Percentiles rank a stretch among this genome's conserved stretches.
phyloP scores from a whole-genome alignment of 30 jellyfish, hydroid and myxozoan species.

The Haliclystus octoradiatus region DNA sequence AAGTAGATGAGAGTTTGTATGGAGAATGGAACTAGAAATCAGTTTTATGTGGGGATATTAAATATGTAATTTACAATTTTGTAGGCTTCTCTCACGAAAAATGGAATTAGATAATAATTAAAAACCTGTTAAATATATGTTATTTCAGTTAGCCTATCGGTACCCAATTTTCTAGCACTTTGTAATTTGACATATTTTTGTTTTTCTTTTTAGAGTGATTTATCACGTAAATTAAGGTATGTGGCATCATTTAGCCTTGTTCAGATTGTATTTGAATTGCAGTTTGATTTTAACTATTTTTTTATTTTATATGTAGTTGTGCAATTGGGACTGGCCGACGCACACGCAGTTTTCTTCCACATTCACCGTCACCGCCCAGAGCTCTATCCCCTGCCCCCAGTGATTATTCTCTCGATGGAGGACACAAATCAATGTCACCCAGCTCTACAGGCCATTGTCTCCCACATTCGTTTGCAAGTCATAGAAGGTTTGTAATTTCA shows the following conservation, averaged over 20 bases:
- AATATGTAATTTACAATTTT: too few species aligned
- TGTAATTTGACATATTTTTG: too few species aligned
- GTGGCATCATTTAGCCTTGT: too few species aligned
- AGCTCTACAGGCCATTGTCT: background rate
- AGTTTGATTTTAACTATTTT: background rate
- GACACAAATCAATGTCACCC: conserved; percentile 19
- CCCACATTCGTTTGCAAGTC: conserved; percentile 19
- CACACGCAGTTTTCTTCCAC: conserved; percentile 75
- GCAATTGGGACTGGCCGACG: conserved; percentile 14
- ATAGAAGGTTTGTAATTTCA: conserved; percentile 7
- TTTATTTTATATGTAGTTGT: background rate
- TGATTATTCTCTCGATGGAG: conserved; percentile 10
- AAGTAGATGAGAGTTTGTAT: too few species aligned
- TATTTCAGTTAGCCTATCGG: too few species aligned
- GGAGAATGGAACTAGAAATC: too few species aligned
- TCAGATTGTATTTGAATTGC: background rate
- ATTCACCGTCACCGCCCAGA: conserved; percentile 98
- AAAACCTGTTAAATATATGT: too few species aligned
- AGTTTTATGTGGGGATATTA: too few species aligned
- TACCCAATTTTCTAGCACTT: too few species aligned
- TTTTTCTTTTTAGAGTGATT: conserved; percentile 44
- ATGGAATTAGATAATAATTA: too few species aligned
- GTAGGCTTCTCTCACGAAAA: too few species aligned
- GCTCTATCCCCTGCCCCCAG: conserved; percentile 52
- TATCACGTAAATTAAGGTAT: conserved; percentile 54